Percentiles rank a stretch among this genome's conserved stretches.
Conservation (phyloP, 2,113 vertebrate genomes). For the Nothobranchius kuhntae region DNA sequence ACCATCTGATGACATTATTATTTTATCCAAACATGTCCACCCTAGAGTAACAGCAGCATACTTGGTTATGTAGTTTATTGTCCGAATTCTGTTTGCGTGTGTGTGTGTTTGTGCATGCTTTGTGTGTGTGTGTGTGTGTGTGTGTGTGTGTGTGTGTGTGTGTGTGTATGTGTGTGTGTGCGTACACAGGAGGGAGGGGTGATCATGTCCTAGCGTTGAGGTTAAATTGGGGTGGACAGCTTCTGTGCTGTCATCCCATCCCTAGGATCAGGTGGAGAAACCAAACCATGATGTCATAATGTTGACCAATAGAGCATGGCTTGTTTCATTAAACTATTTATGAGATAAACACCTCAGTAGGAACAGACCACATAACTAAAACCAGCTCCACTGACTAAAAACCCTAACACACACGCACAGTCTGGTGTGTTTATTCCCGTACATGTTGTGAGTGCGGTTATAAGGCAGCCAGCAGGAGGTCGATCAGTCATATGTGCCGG, state of each 20-base stretch:
- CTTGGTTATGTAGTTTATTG: neutral
- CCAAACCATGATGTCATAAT: slow-evolving; percentile 61
- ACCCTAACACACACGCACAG: too few species aligned
- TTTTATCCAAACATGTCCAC: slow-evolving; percentile 14
- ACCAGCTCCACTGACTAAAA: slow-evolving; percentile 2
- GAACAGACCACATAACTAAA: neutral
- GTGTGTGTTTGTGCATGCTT: too few species aligned
- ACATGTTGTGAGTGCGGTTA: slow-evolving; percentile 21
- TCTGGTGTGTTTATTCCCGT: neutral
- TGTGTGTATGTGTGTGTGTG: neutral
- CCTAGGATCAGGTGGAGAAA: slow-evolving; percentile 47
- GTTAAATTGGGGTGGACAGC: slow-evolving; percentile 57
- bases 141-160: too few species aligned
- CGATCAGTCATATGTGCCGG: slow-evolving; percentile 76
- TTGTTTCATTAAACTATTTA: slow-evolving; percentile 29
- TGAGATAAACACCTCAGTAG: too few species aligned
- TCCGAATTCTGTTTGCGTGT: neutral
- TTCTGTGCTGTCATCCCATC: slow-evolving; percentile 56
- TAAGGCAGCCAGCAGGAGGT: slow-evolving; percentile 54
- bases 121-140: too few species aligned
- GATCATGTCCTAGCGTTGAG: slow-evolving; percentile 40
- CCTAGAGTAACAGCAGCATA: neutral
- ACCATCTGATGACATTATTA: neutral
- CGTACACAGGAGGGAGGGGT: neutral
- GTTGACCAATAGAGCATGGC: slow-evolving; percentile 42